A percentile compares a stretch with the other conserved stretches of the same genome.
These are phyloP conservation scores for Abscondita cerata DNA, from an alignment of 2,888 invertebrate genomes.

Conservation along the genomic window DNA sequence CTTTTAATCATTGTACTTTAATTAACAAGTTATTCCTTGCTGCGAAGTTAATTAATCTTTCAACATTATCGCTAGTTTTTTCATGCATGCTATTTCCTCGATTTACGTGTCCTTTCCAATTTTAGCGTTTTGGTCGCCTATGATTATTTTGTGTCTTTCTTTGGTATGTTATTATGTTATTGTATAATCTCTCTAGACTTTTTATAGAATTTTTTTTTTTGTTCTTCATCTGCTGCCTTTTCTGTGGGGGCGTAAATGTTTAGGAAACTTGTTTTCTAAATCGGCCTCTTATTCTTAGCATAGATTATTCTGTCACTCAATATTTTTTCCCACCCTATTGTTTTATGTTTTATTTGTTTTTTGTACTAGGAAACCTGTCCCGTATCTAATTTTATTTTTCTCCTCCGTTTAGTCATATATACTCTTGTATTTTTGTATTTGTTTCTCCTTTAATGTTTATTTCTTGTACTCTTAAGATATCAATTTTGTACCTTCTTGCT, in stretches of 20 bases:
- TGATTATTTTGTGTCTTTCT: too few species aligned
- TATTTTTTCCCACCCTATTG: not conserved
- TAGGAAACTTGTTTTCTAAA: not conserved
- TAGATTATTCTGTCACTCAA: not conserved
- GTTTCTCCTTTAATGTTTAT: not conserved
- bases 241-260: not conserved
- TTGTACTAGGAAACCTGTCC: not conserved
- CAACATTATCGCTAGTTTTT: too few species aligned
- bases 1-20: not conserved
- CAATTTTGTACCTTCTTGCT: not conserved
- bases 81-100: not conserved
- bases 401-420: not conserved
- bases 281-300: not conserved
- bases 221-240: not conserved
- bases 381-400: not conserved
- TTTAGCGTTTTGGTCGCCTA: too few species aligned
- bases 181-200: not conserved
- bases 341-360: not conserved
- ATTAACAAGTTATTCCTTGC: slow-evolving; percentile 2
- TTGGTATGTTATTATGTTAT: not conserved
- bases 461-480: not conserved
- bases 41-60: not conserved
- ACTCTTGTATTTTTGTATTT: not conserved
- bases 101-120: not conserved
- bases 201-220: too few species aligned